Base-by-base conservation (phyloP, 2,888 invertebrate genomes). In the Leptinotarsa peninsularis region DNA sequence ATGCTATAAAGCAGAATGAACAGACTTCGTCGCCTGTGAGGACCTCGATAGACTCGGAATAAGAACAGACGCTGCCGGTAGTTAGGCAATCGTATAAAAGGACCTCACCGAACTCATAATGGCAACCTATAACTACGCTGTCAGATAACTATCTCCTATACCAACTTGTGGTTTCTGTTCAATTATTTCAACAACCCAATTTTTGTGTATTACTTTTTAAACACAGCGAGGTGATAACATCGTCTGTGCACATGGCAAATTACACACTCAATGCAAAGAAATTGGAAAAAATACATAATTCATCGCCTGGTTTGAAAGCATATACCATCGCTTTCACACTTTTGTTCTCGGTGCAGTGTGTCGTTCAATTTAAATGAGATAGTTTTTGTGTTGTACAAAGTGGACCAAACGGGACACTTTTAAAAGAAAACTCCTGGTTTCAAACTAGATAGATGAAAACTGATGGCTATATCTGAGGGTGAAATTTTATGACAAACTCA, bases 71-170 rank as follows among this genome's bases (percentile, higher is more conserved):
- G 10, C 54, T 54, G 18, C 54, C 18, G 54, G 54, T 54, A 18
- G 18, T 54, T 54, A 54, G 54, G 54, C 18, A 54, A 54, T 10
- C 54, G 54, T 18, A 18, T 54, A 18, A 7, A 54, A 54, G 18
- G 54, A 54, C 54, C 54, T 54, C 54, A 54, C 54, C 54, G n/a
- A 18, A 43, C 54, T 54, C 54, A 54, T 54, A 54, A 54, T 54
- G 54, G 54, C 54, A 54, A 18, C 54, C 54, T 54, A 18, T 54
- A 54, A 54, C 54, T 54, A 54, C 54, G 18, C 54, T 54, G 54
- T 54, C 54, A 54, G 54, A 54, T 54, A 54, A 54, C 4, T 2
- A 54, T 18, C 54, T 18, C 18, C 18, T 54, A 54, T 54, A 54
- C n/a, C 54, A 54, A 54, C 54, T 54, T 54, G 54, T 18, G 18